These are phyloP conservation scores for Tetramorium bicarinatum DNA, from an alignment of 2,888 invertebrate genomes.

Conservation along the genomic window DNA sequence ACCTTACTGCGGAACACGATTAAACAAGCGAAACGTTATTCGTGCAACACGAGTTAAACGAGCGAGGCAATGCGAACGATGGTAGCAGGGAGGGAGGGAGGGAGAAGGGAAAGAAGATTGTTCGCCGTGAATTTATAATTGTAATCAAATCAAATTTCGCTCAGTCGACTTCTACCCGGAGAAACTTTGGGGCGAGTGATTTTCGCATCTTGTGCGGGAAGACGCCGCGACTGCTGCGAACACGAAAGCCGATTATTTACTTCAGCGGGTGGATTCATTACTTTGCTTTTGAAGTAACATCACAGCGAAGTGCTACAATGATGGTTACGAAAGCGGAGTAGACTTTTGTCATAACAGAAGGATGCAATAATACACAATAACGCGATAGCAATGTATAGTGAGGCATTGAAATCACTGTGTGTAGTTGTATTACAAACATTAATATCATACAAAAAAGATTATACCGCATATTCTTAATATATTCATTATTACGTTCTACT, in stretches of 20 bases:
- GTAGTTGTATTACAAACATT: not conserved
- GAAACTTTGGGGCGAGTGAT: conserved; percentile 50
- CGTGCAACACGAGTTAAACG: conserved; percentile 53
- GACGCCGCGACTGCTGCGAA: conserved; percentile 39
- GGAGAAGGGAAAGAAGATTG: conserved; percentile 35
- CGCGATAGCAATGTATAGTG: not conserved
- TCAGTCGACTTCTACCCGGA: conserved; percentile 46
- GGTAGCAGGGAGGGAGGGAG: not conserved
- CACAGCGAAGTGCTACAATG: conserved; percentile 35
- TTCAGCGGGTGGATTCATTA: conserved; percentile 52
- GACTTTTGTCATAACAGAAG: conserved; percentile 29
- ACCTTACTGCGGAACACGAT: conserved; percentile 14
- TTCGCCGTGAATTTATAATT: conserved; percentile 56
- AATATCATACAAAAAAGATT: not conserved
- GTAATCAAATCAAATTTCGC: conserved; percentile 56
- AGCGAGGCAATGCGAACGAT: conserved; percentile 39
- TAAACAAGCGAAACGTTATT: conserved; percentile 49
- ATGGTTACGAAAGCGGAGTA: conserved; percentile 25
- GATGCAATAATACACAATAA: conserved; percentile 28
- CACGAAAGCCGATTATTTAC: conserved; percentile 53
- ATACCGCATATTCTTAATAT: not conserved
- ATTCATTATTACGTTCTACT: not conserved
- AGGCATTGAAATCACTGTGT: not conserved
- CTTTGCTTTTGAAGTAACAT: conserved; percentile 51
- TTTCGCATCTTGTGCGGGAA: conserved; percentile 46